Evolutionary conservation across 2,113 vertebrate genomes (phyloP), one percentile per base, ranked within the genome.

Genomic region (Piprites chloris): DNA sequence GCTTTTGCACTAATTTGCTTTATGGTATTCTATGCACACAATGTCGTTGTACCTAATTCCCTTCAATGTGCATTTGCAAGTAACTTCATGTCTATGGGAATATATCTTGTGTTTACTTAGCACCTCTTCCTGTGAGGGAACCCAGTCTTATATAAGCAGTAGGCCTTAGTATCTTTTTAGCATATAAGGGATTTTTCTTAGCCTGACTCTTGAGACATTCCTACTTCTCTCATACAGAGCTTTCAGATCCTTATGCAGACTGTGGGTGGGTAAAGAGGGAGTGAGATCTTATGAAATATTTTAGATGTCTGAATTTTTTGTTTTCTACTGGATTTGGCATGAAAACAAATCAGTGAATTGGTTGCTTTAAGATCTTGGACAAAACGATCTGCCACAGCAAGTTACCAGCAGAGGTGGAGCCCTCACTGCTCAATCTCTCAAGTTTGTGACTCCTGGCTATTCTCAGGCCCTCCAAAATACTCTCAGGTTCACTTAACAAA

Each of bases 31-130:
- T 22, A 56, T 33, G 9, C 22, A 18, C 6, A 53, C 22, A 28
- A 3, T 0, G 0, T 26, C 63, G 16, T 30, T 19, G 3, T 67
- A 44, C 12, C 11, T 89, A 20, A 10, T 59, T 85, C 55, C 22
- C 10, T 93, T 81, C 52, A 62, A 24, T 1, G 3, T 74, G 13
- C 1, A 2, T 66, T 84, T 77, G 5, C 39, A 90, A 55, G 27
- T 47, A 85, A 52, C n/a, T 55, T 86, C 28, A 78, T 72, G 32
- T 63, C 47, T 59, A 9, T 74, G 49, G 33, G 32, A 74, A 52
- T 37, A 23, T 63, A 23, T 66, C 19, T 85, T 46, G 19, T 7
- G 7, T 73, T 91, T 79, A 23, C 7, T 42, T 66, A 69, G 2
- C 30, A 44, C 12, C 14, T 75, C 33, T 79, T 72, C 17, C 35